Evolutionary conservation across 2,888 invertebrate genomes (phyloP), one percentile per base, ranked within the genome.

Genomic region (Agelastica alni): DNA sequence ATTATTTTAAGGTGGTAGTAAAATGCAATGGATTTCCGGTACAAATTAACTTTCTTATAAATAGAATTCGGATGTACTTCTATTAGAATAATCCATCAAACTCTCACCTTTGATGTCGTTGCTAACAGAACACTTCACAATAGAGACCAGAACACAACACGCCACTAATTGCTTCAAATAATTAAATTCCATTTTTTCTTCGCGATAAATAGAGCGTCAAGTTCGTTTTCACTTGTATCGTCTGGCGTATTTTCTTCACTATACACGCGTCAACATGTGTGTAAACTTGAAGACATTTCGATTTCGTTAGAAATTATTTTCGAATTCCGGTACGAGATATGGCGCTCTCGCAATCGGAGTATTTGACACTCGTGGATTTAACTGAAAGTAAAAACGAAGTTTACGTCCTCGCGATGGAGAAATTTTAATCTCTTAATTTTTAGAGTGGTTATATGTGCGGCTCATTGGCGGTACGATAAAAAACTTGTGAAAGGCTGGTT

Each of bases 401-500:
- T 62, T 68, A 49, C 41, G 55, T 60, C 59, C 61, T 68, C 60
- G 62, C 67, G 65, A 62, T 58, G 70, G 72, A 72, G 72, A 73
- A 75, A 75, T 72, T 74, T 70, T 69, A 67, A 70, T 69, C 66
- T 58, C 43, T 63, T 62, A 64, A 71, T 70, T 72, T 72, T 72
- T 70, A 70, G 70, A 69, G 67, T 67, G 69, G 66, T 63, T 68
- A 68, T 70, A 62, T 64, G 52, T 63, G 14, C 28, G 26, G 39
- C 22, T 20, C 53, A 53, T 37, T 47, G 53, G 53, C 46, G 43
- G 28, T 28, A 12, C 47, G 10, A 37, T 34, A 17, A 34, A 44
- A 45, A 45, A 44, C 6, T 12, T 2, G 28, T 16, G 17, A 30
- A 30, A 43, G 43, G 41, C 26, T 34, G 7, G n/a, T 13, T 34